phyloP scores from a whole-genome alignment of 2,797 vertebrate species.

The Sandelia bainsii region DNA sequence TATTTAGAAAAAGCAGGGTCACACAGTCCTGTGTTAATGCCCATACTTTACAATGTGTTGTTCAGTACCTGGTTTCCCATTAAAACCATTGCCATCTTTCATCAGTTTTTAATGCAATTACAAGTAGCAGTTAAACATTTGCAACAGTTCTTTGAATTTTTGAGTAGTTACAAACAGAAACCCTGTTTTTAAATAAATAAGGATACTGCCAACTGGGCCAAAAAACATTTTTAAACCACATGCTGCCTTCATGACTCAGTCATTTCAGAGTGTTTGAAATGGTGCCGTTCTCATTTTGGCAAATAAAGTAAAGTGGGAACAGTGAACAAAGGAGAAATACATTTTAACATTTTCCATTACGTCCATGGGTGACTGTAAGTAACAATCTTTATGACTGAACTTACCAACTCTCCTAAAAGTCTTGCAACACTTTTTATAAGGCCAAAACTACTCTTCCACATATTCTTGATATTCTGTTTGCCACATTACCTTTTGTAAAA shows the following conservation, averaged over 20 bases:
- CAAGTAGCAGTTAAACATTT: background rate
- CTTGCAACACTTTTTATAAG: slow-evolving; percentile 38
- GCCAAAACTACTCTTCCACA: slow-evolving; percentile 1
- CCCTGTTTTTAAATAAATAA: background rate
- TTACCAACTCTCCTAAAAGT: slow-evolving; percentile 10
- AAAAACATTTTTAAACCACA: background rate
- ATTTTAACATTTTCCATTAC: slow-evolving; percentile 25
- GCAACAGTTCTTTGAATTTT: background rate
- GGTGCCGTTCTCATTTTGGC: slow-evolving; percentile 8
- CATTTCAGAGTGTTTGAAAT: slow-evolving; percentile 7
- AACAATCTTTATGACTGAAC: slow-evolving; percentile 42
- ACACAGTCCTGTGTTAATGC: background rate
- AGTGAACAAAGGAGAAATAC: slow-evolving; percentile 22
- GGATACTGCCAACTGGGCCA: background rate
- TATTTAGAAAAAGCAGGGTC: slow-evolving; percentile 5
- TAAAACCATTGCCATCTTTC: background rate
- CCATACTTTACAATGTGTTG: slow-evolving; percentile 8
- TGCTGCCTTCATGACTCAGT: slow-evolving; percentile 22
- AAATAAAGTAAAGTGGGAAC: slow-evolving; percentile 25
- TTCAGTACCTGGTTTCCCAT: background rate
- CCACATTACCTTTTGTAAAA: slow-evolving; percentile 23
- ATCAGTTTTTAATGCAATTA: background rate
- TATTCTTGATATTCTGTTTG: slow-evolving; percentile 4
- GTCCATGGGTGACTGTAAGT: slow-evolving; percentile 5
- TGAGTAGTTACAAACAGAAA: slow-evolving; percentile 5